Evolutionary conservation across 2,888 invertebrate species (phyloP).

Genomic region (Tinea semifulvella): DNA sequence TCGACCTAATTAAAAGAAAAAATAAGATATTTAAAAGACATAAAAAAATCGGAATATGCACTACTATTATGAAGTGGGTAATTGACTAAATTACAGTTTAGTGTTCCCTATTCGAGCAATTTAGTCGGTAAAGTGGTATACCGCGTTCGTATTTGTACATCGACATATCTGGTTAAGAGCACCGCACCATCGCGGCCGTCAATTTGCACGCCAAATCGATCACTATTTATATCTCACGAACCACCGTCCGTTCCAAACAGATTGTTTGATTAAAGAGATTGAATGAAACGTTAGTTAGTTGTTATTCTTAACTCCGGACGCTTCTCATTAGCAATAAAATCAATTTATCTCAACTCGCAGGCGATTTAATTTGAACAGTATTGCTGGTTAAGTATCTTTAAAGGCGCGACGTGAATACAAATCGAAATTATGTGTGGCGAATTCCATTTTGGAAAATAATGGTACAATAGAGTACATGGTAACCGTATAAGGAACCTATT

Average conservation of each 20-base stretch:
- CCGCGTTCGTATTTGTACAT: not conserved
- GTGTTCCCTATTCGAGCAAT: no score
- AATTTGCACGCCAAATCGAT: constrained; percentile 52
- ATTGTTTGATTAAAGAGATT: constrained; percentile 19
- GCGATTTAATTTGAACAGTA: not conserved
- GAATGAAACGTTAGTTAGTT: constrained; percentile 15
- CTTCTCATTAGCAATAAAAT: not conserved
- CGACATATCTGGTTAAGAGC: constrained; percentile 2
- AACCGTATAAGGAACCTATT: no score
- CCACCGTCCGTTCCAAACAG: constrained; percentile 23
- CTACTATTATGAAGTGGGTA: no score
- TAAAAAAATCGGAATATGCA: no score
- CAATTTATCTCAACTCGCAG: not conserved
- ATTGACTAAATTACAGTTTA: no score
- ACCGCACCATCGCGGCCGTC: constrained; percentile 29
- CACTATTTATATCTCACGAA: constrained; percentile 43
- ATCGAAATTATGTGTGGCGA: not conserved
- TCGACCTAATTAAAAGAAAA: no score
- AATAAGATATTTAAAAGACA: no score
- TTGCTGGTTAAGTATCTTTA: not conserved
- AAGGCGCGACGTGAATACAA: not conserved
- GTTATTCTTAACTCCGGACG: constrained; percentile 2
- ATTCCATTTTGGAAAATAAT: no score
- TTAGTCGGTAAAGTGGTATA: no score
- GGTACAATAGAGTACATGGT: no score